Base-by-base conservation (phyloP, 2,888 invertebrate genomes). In the Griposia aprilina region DNA sequence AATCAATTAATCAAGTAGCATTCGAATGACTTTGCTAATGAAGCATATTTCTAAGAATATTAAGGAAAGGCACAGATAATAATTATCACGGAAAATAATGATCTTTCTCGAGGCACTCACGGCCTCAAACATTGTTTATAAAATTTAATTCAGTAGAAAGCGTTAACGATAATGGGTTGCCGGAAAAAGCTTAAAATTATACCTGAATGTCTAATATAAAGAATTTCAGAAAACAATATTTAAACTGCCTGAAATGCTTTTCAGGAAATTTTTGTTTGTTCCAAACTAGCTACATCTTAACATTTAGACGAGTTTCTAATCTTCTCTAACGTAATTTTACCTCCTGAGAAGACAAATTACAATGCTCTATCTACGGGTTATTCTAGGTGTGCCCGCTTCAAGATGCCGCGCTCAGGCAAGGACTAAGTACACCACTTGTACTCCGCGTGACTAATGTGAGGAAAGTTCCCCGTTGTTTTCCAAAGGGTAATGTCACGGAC, bases 401-500 rank as follows among this genome's bases (percentile, higher is more conserved):
- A 59, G 50, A 57, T 59, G 7, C 23, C n/a, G n/a, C 65, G 45
- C 26, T 52, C 63, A 8, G 45, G 36, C 52, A 41, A 52, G 26
- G n/a, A 63, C 78, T 78, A 50, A 75, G 73, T 57, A 52, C 68
- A 13, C 26, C 20, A 60, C 67, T 57, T 66, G 67, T 55, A 41
- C 63, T 68, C 20, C 23, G 17, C 2, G n/a, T 76, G 85, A 88
- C 74, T 82, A 87, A 87, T 80, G 87, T 50, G 82, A 67, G 63
- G 7, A 66, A 88, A 86, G 52, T 84, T 84, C 30, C 7, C 17
- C 71, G 66, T 79, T 80, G 75, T 84, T 72, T 80, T 66, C 77
- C 26, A 84, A 89, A 84, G 89, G 89, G 87, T 89, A 76, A 81
- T 78, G 82, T 79, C 85, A 81, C 72, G 80, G 82, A 50, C 69